Conservation (phyloP, 2,113 vertebrate genomes). For the Indicator maculatus region DNA sequence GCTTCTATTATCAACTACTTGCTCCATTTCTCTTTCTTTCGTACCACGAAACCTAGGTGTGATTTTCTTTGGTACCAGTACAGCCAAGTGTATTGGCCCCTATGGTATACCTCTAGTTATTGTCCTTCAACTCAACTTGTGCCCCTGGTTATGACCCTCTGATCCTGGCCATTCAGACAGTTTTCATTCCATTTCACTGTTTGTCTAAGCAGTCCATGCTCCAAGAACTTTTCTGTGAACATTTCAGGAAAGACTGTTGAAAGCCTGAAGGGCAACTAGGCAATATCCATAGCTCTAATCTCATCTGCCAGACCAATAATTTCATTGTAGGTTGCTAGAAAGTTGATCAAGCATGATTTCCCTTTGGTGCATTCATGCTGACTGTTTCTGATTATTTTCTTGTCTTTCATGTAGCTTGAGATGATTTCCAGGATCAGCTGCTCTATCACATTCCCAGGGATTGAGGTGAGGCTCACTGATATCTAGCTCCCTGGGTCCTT, state of each 20-base stretch:
- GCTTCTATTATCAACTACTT: background rate
- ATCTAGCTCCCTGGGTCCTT: background rate
- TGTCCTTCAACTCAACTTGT: background rate
- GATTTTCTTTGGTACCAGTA: background rate
- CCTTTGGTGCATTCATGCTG: too few species aligned
- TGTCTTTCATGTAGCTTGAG: too few species aligned
- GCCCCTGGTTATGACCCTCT: background rate
- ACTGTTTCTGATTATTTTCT: too few species aligned
- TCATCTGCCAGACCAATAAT: background rate
- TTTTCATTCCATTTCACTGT: background rate
- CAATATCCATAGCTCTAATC: background rate
- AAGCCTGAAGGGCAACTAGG: background rate
- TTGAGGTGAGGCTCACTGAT: background rate
- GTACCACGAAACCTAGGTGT: too few species aligned
- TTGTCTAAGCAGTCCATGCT: background rate
- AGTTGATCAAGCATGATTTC: too few species aligned
- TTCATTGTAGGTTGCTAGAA: background rate
- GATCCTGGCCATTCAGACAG: background rate
- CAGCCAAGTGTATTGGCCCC: background rate
- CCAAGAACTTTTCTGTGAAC: background rate
- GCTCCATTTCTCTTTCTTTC: background rate
- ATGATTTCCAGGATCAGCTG: too few species aligned
- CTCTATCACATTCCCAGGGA: background rate
- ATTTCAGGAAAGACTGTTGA: background rate
- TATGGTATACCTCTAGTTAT: background rate